Conservation (phyloP, 2,797 vertebrate genomes). For the Sebastes cheni region DNA sequence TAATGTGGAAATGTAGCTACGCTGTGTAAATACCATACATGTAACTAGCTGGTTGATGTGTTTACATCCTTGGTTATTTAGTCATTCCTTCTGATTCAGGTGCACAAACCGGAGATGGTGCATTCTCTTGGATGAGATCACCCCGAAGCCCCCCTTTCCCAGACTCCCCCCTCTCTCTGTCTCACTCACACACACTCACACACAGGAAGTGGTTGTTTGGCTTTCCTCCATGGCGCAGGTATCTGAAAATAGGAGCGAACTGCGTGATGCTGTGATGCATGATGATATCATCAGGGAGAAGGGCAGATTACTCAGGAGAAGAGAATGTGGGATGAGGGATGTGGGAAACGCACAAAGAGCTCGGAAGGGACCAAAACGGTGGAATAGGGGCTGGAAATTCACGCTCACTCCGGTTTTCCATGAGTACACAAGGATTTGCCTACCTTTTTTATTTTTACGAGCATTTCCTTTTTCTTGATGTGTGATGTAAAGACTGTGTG, state of each 20-base stretch:
- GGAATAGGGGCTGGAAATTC: constrained; percentile 34
- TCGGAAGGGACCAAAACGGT: constrained; percentile 24
- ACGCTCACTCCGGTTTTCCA: constrained; percentile 34
- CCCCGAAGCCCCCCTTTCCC: constrained; percentile 27
- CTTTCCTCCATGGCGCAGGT: constrained; percentile 72
- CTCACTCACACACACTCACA: constrained; percentile 15
- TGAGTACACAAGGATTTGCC: constrained; percentile 33
- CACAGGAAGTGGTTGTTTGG: constrained; percentile 76
- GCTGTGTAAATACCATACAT: background rate
- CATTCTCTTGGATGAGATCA: constrained; percentile 54
- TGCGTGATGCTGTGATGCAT: constrained; percentile 75
- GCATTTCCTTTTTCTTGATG: constrained; percentile 12
- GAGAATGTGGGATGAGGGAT: constrained; percentile 70
- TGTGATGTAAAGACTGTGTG: constrained; percentile 4
- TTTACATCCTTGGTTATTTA: background rate
- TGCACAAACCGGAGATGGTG: constrained; percentile 15
- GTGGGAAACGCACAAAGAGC: constrained; percentile 60
- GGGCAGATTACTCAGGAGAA: constrained; percentile 70
- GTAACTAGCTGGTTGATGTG: background rate
- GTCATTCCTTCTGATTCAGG: constrained; percentile 7
- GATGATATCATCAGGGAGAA: constrained; percentile 77
- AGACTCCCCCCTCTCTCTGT: constrained; percentile 22
- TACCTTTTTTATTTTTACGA: constrained; percentile 18
- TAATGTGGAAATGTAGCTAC: background rate
- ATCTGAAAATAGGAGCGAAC: constrained; percentile 81